Evolutionary conservation across 2,888 invertebrate genomes (phyloP).

Genomic region (Papilio protenor): DNA sequence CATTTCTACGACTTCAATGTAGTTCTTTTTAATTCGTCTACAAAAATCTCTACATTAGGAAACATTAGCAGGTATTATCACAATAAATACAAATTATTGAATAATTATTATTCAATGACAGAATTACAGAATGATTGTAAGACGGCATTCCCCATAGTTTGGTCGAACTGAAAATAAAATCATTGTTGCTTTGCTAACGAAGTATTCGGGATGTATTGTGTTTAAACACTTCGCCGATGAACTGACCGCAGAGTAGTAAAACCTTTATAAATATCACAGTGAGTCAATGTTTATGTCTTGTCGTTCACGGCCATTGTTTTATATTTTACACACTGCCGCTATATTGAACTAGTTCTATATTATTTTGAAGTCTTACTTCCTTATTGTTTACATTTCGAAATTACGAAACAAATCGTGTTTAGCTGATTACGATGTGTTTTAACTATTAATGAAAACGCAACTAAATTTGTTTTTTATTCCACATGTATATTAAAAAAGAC

Average conservation of each 20-base stretch:
- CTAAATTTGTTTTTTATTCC: neutral
- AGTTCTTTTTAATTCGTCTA: neutral
- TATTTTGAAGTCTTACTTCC: conserved; percentile 1
- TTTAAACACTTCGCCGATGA: conserved; percentile 33
- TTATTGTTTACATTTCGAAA: neutral
- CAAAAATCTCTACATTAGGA: neutral
- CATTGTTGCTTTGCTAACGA: neutral
- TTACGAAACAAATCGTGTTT: neutral
- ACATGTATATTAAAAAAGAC: neutral
- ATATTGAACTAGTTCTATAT: conserved; percentile 12
- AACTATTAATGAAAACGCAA: neutral
- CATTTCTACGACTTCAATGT: too few relatives aligned
- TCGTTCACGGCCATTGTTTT: conserved; percentile 34
- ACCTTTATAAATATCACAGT: conserved; percentile 36
- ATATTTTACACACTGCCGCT: conserved; percentile 1
- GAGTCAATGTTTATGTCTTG: conserved; percentile 41
- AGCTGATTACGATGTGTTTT: neutral
- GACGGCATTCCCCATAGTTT: conserved; percentile 6
- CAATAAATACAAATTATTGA: neutral
- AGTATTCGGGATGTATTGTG: neutral
- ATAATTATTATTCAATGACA: neutral
- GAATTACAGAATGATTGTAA: neutral
- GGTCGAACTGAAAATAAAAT: neutral
- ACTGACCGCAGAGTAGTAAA: conserved; percentile 33
- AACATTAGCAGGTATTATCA: neutral